These are phyloP conservation scores for Agelaius phoeniceus DNA, from an alignment of 2,113 vertebrate genomes.

Conservation along the genomic window DNA sequence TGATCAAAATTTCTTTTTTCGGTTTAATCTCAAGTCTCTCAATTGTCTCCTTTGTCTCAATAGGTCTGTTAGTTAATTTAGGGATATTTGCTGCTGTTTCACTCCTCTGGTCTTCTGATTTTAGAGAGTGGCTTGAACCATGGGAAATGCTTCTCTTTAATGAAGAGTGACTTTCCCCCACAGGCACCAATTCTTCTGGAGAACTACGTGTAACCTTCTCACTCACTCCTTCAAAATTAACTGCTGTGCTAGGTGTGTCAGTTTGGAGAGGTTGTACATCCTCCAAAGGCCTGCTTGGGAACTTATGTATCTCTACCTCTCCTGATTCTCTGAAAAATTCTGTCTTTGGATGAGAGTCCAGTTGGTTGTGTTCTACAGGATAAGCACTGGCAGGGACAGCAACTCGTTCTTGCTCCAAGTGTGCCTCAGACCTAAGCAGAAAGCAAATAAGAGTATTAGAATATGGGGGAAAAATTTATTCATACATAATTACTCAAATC, in stretches of 20 bases:
- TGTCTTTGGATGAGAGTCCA: conserved; percentile 83
- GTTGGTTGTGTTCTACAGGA: conserved; percentile 78
- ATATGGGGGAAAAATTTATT: background rate
- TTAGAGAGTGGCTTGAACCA: conserved; percentile 86
- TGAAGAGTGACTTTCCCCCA: conserved; percentile 79
- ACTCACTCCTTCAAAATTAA: conserved; percentile 80
- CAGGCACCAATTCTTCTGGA: conserved; percentile 79
- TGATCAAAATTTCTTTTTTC: conserved; percentile 84
- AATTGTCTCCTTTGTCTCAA: conserved; percentile 78
- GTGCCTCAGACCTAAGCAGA: conserved; percentile 67
- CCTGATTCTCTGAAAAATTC: conserved; percentile 86
- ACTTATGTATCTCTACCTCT: conserved; percentile 80
- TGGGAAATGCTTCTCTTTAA: conserved; percentile 89
- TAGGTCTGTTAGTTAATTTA: conserved; percentile 70
- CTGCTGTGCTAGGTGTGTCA: conserved; percentile 67
- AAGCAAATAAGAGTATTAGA: background rate
- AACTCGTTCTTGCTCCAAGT: conserved; percentile 71
- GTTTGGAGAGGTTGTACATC: conserved; percentile 76
- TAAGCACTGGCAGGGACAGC: conserved; percentile 73
- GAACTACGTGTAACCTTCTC: conserved; percentile 69
- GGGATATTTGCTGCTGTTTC: conserved; percentile 74
- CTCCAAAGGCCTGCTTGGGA: conserved; percentile 81
- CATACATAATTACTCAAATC: background rate
- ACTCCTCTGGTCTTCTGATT: conserved; percentile 87
- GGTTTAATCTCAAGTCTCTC: conserved; percentile 86